These are phyloP conservation scores for Sterrhoptilus dennistouni DNA, from an alignment of 2,113 vertebrate species.

Conservation along the genomic window DNA sequence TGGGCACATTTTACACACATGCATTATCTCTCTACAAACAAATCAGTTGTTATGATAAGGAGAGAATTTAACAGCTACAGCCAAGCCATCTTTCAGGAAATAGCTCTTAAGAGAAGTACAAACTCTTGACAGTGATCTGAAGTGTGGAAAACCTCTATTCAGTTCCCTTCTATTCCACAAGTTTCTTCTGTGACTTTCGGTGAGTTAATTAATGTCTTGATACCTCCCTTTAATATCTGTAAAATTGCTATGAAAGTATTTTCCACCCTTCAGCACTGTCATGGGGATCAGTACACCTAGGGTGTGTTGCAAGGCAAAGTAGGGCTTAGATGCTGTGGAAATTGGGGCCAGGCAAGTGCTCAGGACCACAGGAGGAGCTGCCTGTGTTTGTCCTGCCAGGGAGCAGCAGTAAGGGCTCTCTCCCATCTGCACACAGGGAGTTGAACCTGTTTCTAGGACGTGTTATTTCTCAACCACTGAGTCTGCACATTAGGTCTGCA, in stretches of 20 bases:
- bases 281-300: not conserved
- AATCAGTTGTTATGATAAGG: not conserved
- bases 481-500: not conserved
- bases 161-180: not conserved
- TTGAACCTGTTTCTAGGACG: not conserved
- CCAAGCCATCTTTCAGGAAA: not conserved
- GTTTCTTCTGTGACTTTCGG: not conserved
- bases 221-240: not conserved
- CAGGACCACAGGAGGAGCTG: not conserved
- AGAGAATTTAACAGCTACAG: not conserved
- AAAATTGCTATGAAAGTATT: not conserved
- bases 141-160: not conserved
- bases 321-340: not conserved
- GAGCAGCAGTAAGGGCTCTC: not conserved
- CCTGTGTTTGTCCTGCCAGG: not conserved
- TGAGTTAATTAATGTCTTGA: not conserved
- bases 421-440: not conserved
- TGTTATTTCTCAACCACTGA: not conserved
- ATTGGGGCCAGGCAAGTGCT: not conserved
- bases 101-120: not conserved
- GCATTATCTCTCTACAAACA: not conserved
- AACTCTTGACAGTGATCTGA: not conserved
- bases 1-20: not conserved
- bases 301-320: not conserved
- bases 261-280: not conserved